Evolutionary conservation across 2,797 vertebrate genomes (phyloP).

Genomic region (Iguana delicatissima): DNA sequence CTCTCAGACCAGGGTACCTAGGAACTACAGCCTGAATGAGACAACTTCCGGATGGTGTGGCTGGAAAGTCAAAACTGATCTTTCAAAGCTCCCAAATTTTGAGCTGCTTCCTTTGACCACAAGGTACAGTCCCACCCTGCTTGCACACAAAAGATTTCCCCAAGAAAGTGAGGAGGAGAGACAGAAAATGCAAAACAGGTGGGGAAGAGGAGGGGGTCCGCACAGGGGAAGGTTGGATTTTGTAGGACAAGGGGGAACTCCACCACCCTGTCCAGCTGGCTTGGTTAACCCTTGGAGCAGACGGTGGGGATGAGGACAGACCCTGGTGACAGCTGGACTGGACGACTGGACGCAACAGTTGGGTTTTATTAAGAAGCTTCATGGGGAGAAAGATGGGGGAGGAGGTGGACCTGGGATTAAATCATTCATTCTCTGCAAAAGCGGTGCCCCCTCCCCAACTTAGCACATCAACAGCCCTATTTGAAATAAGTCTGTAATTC

Average conservation of each 20-base stretch:
- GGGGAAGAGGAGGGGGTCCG: not conserved
- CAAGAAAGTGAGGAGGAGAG: not conserved
- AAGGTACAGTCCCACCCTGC: not conserved
- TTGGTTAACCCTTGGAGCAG: slow-evolving; percentile 12
- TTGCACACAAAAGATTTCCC: slow-evolving; percentile 12
- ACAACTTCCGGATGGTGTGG: not conserved
- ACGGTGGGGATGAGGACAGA: not conserved
- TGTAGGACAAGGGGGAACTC: slow-evolving; percentile 1
- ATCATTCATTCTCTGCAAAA: not conserved
- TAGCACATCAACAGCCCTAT: not conserved
- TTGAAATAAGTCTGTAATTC: not conserved
- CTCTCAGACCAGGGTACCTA: not conserved
- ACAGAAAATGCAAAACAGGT: not conserved
- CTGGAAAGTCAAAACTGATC: not conserved
- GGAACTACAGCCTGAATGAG: too few species aligned
- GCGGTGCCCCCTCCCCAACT: not conserved
- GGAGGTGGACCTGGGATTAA: not conserved
- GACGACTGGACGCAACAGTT: slow-evolving; percentile 38
- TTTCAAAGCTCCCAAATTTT: not conserved
- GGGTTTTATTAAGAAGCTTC: slow-evolving; percentile 16
- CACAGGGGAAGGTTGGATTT: not conserved
- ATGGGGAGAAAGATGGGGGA: not conserved
- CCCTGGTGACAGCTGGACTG: slow-evolving; percentile 37
- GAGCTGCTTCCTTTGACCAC: too few species aligned
- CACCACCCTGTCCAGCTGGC: not conserved